These are phyloP conservation scores for Homarus americanus DNA, from an alignment of 1,140 invertebrate genomes.

Conservation along the genomic window DNA sequence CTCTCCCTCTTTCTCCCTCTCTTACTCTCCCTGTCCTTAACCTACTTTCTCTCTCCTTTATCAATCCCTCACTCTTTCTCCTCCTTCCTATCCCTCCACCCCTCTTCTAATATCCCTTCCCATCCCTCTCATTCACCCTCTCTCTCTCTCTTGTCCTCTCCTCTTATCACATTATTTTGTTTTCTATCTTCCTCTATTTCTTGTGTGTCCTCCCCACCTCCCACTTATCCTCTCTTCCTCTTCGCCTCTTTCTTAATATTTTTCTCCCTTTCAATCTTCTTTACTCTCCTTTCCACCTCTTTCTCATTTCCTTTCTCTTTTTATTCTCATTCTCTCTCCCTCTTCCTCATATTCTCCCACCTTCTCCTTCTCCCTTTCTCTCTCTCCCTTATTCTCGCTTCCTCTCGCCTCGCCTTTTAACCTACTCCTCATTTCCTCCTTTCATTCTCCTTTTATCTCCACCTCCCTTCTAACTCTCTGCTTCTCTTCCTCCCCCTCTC, in stretches of 20 bases:
- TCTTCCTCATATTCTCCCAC: no score
- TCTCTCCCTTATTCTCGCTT: no score
- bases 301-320: no score
- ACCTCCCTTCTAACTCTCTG: no score
- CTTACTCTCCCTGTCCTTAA: background rate
- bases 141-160: background rate
- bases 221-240: background rate
- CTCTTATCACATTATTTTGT: background rate
- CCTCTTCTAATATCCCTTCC: background rate
- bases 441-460: no score
- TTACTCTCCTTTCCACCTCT: no score
- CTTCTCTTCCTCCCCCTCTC: no score
- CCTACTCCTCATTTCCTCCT: no score
- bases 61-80: background rate
- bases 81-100: background rate
- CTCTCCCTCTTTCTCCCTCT: background rate
- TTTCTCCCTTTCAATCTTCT: background rate
- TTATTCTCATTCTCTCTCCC: background rate
- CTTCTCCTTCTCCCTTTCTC: no score
- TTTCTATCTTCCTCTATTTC: background rate
- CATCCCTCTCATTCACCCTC: slow-evolving; percentile 18
- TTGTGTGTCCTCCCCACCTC: no score
- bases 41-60: background rate
- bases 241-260: background rate
- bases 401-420: no score